These are phyloP conservation scores for Elanoides forficatus DNA, from an alignment of 2,113 vertebrate genomes.

Conservation along the genomic window DNA sequence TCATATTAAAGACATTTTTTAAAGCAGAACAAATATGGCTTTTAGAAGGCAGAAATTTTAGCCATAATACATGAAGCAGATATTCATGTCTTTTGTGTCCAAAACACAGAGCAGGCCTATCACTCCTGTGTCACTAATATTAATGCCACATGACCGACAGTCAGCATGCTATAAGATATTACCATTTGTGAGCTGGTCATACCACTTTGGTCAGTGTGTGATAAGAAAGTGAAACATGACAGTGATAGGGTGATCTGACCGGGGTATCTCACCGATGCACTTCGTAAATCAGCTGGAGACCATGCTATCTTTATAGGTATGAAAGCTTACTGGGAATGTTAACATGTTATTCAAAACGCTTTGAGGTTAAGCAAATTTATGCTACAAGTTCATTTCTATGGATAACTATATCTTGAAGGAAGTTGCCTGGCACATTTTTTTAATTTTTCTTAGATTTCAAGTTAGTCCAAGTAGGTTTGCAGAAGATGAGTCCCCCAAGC, in stretches of 20 bases:
- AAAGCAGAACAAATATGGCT: neutral
- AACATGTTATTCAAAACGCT: neutral
- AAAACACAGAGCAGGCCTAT: neutral
- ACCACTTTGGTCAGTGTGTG: neutral
- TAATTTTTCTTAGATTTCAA: neutral
- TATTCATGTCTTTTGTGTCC: neutral
- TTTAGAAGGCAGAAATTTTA: neutral
- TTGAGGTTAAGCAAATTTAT: neutral
- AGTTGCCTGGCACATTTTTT: neutral
- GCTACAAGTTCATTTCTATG: neutral
- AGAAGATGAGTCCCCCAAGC: neutral
- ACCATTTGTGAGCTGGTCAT: neutral
- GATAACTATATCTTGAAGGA: neutral
- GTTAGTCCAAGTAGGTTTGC: neutral
- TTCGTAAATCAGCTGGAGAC: neutral
- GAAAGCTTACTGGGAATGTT: neutral
- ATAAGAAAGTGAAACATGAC: neutral
- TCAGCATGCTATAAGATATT: neutral
- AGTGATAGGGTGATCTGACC: accelerated
- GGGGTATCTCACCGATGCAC: neutral
- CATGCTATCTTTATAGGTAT: neutral
- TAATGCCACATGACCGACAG: neutral
- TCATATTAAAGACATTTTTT: neutral
- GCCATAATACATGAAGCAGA: neutral
- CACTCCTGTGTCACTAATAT: neutral